Base-by-base conservation (phyloP, 2,888 invertebrate genomes). In the Margaritifera margaritifera region DNA sequence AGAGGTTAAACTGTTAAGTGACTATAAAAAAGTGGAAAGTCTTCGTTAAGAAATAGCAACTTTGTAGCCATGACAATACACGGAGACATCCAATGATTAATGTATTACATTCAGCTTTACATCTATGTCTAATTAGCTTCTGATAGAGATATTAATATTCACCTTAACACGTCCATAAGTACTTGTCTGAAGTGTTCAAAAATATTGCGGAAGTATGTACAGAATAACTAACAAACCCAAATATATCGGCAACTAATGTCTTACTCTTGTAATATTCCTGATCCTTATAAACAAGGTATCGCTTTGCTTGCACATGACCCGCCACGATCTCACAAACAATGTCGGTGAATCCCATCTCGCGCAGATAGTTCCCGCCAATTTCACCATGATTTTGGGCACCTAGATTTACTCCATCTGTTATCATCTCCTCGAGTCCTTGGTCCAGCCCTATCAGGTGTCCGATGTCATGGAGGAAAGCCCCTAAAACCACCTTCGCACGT, bases 381-480 rank as follows among this genome's bases (percentile, higher is more conserved):
- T 65, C 53, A 27, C 81, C 81, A 70, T 83, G 84, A 27, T 80
- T 62, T 56, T 71, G 65, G 25, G 78, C 69, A 1, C 84, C 84
- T n/a, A 81, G 62, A 52, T 74, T 65, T 25, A 62, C 58, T 24
- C 71, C 80, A 42, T 73, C 71, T 8, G 80, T 80, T 53, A 79
- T 65, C 83, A 84, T 83, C 42, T 62, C 55, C 4, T 70, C 68
- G 27, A 75, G 42, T 5, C 71, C 66, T 57, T 75, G 62, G 19
- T 74, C 77, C 58, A 69, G 53, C 6, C 81, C 82, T 22, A 80
- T 60, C 31, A 84, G 71, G 69, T 84, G 83, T 11, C 84, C 84
- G 65, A 84, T 78, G 67, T 84, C 84, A 64, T 84, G 84, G 18
- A 84, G 75, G 57, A 84, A 78, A 5, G 84, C 82, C 18, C 80